These are phyloP conservation scores for Zele albiditarsus DNA, from an alignment of 2,888 invertebrate species.

Conservation along the genomic window DNA sequence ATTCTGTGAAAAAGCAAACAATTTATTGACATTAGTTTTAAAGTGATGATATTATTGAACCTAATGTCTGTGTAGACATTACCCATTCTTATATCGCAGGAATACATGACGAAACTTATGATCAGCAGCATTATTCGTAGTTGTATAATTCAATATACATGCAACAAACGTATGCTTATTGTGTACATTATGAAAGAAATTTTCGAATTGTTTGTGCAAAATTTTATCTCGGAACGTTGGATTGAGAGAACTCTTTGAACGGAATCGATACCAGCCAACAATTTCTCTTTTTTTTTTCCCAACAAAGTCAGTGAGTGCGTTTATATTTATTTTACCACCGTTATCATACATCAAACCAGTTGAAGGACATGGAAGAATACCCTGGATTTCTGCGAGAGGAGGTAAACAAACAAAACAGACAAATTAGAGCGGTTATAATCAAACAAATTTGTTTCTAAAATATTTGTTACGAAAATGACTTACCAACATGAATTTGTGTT, in stretches of 20 bases:
- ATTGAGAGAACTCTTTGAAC: conserved; percentile 75
- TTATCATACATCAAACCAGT: conserved; percentile 77
- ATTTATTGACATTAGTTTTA: background rate
- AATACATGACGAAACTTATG: conserved; percentile 79
- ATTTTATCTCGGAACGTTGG: conserved; percentile 79
- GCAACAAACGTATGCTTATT: conserved; percentile 77
- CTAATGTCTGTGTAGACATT: conserved; percentile 48
- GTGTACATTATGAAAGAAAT: conserved; percentile 73
- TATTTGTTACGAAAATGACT: conserved; percentile 48
- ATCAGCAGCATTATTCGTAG: conserved; percentile 75
- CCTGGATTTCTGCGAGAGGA: conserved; percentile 74
- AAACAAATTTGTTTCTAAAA: background rate
- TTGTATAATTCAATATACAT: conserved; percentile 77
- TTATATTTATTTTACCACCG: conserved; percentile 76
- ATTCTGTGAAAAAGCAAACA: conserved; percentile 49
- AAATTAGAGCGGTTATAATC: background rate
- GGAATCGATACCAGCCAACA: conserved; percentile 82
- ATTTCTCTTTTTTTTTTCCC: conserved; percentile 76
- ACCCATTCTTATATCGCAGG: conserved; percentile 75
- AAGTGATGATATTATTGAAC: background rate
- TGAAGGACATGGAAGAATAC: conserved; percentile 77
- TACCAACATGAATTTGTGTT: conserved; percentile 77
- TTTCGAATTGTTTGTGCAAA: conserved; percentile 78
- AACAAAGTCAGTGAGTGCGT: conserved; percentile 75
- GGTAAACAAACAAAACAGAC: background rate